Evolutionary conservation across 2,797 vertebrate genomes (phyloP), one percentile per base, ranked within the genome.

Genomic region (Distichodus sexfasciatus): DNA sequence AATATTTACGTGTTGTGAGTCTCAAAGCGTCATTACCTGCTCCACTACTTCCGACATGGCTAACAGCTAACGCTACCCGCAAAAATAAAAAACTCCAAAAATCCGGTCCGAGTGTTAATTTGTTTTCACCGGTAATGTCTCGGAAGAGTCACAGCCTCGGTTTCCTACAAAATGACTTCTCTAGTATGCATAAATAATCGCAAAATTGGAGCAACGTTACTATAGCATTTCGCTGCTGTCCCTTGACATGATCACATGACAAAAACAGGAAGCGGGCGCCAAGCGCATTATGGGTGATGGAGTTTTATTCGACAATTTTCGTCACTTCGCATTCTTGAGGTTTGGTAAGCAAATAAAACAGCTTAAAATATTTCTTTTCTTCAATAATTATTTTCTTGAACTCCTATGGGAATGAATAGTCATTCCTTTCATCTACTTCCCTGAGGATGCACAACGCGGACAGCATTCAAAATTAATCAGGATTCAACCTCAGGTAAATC

Each of bases 1-100:
- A 33, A 5, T 14, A 24, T 21, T 19, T 46, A n/a, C n/a, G n/a
- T 24, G 17, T 59, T 12, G 5, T 54, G 11, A 6, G 15, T 7
- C 0, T 43, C 10, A 44, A 60, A 40, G n/a, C 35, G 17, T 4
- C 2, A 29, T 85, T 90, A 95, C 95, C 95, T 93, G 88, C 64
- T 89, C 88, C 57, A 85, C 86, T 0, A 92, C 87, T 90, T 94
- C 94, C 91, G 94, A 93, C 95, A 98, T 97, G 64, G 41, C 60
- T 64, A 2, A 29, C 5, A 40, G 47, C 36, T 62, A 43, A 19
- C 11, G 47, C 4, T 26, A 36, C 9, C 53, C 31, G 6, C 31
- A 36, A 11, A n/a, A n/a, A n/a, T n/a, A 24, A 1, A 0, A 10
- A 2, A 17, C 15, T 21, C 41, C 26, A 6, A 1, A 24, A 55